Percentiles rank a stretch among this genome's conserved stretches.
Conservation (phyloP, 1,140 invertebrate genomes). For the Oedothorax gibbosus region DNA sequence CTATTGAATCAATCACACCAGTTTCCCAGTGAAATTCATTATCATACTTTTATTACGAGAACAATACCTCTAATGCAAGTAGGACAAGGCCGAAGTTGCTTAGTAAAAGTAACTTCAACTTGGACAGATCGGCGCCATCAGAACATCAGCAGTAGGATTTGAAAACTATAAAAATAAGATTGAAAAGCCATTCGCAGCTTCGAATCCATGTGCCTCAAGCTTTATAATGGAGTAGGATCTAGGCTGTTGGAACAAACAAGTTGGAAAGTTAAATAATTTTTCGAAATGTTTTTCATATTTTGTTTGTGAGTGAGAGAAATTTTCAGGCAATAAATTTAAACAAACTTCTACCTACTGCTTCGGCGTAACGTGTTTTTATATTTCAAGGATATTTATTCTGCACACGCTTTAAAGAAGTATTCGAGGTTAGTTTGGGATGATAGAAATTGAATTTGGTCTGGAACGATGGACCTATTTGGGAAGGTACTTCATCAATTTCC, state of each 20-base stretch:
- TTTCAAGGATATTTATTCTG: conserved; percentile 37
- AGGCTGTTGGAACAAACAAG: background rate
- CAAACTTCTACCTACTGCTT: conserved; percentile 22
- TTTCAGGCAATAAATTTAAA: conserved; percentile 21
- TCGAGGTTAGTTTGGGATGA: conserved; percentile 11
- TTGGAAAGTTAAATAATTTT: background rate
- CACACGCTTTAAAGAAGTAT: conserved; percentile 19
- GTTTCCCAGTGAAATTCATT: conserved; percentile 14
- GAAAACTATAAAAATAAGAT: too few relatives aligned
- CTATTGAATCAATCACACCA: conserved; percentile 33
- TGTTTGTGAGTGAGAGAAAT: conserved; percentile 17
- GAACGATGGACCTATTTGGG: conserved; percentile 17
- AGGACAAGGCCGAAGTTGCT: conserved; percentile 36
- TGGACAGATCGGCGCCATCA: conserved; percentile 34
- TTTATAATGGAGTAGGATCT: conserved; percentile 21
- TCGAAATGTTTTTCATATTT: background rate
- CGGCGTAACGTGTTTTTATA: conserved; percentile 16
- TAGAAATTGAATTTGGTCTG: conserved; percentile 20
- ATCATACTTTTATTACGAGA: conserved; percentile 23
- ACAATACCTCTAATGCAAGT: conserved; percentile 36
- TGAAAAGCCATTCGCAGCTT: background rate
- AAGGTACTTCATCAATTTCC: conserved; percentile 6
- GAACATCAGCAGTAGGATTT: too few relatives aligned
- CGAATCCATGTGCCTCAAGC: background rate
- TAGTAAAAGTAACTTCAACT: conserved; percentile 1